Conservation (phyloP, 2,113 vertebrate species). For the Dermatemys mawii region DNA sequence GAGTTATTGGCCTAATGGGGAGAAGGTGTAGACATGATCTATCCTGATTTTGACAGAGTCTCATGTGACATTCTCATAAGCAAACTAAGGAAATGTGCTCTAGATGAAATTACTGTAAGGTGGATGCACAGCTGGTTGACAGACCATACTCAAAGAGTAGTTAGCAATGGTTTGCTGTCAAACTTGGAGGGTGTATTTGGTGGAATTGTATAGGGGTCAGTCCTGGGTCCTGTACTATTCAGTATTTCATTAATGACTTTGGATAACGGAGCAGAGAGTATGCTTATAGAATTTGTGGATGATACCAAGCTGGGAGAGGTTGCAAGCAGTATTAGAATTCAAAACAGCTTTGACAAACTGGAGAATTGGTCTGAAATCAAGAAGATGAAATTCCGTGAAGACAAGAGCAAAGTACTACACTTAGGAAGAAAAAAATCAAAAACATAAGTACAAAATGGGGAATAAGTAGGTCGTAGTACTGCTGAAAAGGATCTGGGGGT, state of each 20-base stretch:
- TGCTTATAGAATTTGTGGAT: not conserved
- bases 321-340: not conserved
- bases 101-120: too few species aligned
- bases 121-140: too few species aligned
- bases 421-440: not conserved
- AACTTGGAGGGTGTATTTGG: not conserved
- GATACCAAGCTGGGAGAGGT: not conserved
- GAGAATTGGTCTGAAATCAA: not conserved
- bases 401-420: not conserved
- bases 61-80: too few species aligned
- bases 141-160: not conserved
- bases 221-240: not conserved
- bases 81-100: too few species aligned
- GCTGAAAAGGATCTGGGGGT: not conserved
- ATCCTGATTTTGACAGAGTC: too few species aligned
- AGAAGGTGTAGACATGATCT: too few species aligned
- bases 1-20: too few species aligned
- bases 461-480: not conserved
- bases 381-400: not conserved
- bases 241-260: not conserved
- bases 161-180: not conserved
- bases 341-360: not conserved
- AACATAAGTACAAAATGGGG: not conserved
- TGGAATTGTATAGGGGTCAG: not conserved
- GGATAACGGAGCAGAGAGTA: not conserved